Base-by-base conservation (phyloP, 2,888 invertebrate genomes). In the Campoletis raptor region DNA sequence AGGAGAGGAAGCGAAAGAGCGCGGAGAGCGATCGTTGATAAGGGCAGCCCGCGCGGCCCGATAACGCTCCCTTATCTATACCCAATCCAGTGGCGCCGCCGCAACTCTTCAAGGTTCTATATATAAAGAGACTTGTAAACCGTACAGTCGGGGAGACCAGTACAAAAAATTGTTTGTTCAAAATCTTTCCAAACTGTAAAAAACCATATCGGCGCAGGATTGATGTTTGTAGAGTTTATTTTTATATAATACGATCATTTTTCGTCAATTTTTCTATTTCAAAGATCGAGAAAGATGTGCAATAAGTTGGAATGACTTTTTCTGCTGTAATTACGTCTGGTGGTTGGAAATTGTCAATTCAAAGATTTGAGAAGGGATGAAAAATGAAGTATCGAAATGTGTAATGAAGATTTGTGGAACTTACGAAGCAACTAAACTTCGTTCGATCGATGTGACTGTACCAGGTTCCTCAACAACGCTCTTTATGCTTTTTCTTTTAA, bases 1-100 rank as follows among this genome's bases (percentile, higher is more conserved):
- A 87, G 89, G 88, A 85, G 90, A 91, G 90, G 92, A 91, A 91
- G 91, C 92, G 87, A 87, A 76, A 86, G 86, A 93, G 94, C 93
- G 94, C 94, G 92, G 93, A 92, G 94, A 95, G 95, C 95, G 95
- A 95, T 95, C 95, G 94, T 89, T 90, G 94, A 94, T 94, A 94
- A 94, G 91, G 91, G 90, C 92, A 91, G 90, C 92, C 92, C 92
- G 93, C 94, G 92, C 93, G 91, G 91, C 64, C 92, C 93, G 94
- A 94, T 94, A 94, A 94, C 92, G 92, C 91, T 93, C 93, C 92
- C 94, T 94, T 94, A 94, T 94, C 94, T 94, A 88, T 92, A 93
- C 92, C 93, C 94, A 94, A 93, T 92, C 93, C 94, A 94, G 93
- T 94, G 94, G 94, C 94, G 94, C 94, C 81, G 94, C 93, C 94